Evolutionary conservation across 2,113 vertebrate genomes (phyloP), one percentile per base, ranked within the genome.

Genomic region (Pluvialis apricaria): DNA sequence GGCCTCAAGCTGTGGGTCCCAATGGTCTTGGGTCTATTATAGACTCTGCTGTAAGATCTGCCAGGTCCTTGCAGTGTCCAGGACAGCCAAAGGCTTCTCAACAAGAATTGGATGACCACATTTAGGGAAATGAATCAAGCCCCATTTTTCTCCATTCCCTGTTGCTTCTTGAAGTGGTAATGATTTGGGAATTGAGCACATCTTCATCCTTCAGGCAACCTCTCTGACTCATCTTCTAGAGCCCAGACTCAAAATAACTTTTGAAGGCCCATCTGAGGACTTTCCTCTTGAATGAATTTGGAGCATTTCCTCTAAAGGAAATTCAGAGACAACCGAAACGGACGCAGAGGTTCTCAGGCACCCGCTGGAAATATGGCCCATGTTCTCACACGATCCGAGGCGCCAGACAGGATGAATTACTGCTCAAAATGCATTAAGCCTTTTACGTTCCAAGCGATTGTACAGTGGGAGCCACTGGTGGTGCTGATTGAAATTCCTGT

Each of bases 401-500:
- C 1, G 4, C 86, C 92, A 92, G 92, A 57, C 88, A 85, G 91
- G 65, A 87, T 90, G 89, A 95, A 58, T 72, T 89, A 31, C 49
- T 76, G 86, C 94, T 91, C 88, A 34, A 92, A 94, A 73, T 58
- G 77, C 94, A 82, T 70, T 52, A 58, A 85, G 58, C n/a, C 51
- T 55, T 90, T 66, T 58, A 24, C 4, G 28, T 69, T 95, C 72
- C 88, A 84, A 79, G 66, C 13, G 2, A 9, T 69, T 36, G 69
- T 44, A 5, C 5, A 6, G 52, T 85, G 62, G 88, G 69, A 96
- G 86, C 81, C 49, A 14, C 65, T 72, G 88, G 86, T 92, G 91
- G 40, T 61, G 61, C 81, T 62, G 95, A 97, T 90, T 95, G 94
- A 91, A 94, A 97, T 91, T 92, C 92, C 92, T 92, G 91, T 95